Conservation (phyloP, 2,888 invertebrate genomes). For the Periphyllus acericola region DNA sequence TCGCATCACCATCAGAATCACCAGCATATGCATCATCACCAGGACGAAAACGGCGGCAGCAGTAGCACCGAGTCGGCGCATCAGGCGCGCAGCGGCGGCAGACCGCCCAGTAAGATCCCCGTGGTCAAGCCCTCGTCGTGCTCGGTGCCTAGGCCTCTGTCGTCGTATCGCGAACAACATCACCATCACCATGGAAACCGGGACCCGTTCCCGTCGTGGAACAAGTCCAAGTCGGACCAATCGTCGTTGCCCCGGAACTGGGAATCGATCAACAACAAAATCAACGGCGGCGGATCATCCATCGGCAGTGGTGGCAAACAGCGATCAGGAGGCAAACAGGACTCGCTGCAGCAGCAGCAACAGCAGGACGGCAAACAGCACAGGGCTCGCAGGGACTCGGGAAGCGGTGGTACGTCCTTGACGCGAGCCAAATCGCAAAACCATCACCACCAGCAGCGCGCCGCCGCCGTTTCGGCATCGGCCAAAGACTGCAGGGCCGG, state of each 20-base stretch:
- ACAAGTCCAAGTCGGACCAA: slow-evolving; percentile 48
- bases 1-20: slow-evolving; percentile 47
- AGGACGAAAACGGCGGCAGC: slow-evolving; percentile 69
- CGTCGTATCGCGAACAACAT: slow-evolving; percentile 40
- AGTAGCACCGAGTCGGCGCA: slow-evolving; percentile 76
- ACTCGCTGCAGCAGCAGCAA: slow-evolving; percentile 63
- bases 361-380: slow-evolving; percentile 66
- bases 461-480: slow-evolving; percentile 28
- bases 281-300: slow-evolving; percentile 14
- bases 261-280: slow-evolving; percentile 65
- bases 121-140: slow-evolving; percentile 73
- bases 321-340: background rate
- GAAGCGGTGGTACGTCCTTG: slow-evolving; percentile 22
- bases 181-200: background rate
- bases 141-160: slow-evolving; percentile 75
- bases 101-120: slow-evolving; percentile 77
- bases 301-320: slow-evolving; percentile 39
- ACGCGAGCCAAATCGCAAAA: slow-evolving; percentile 56
- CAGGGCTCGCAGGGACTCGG: slow-evolving; percentile 67
- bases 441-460: slow-evolving; percentile 59
- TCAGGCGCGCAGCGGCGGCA: slow-evolving; percentile 68
- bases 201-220: slow-evolving; percentile 54
- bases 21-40: slow-evolving; percentile 67
- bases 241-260: slow-evolving; percentile 62
- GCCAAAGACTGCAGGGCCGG: slow-evolving; percentile 59